A percentile compares a stretch with the other conserved stretches of the same genome.
These are phyloP conservation scores for Myoxocephalus aenaeus DNA, from an alignment of 2,797 vertebrate genomes.

Conservation along the genomic window DNA sequence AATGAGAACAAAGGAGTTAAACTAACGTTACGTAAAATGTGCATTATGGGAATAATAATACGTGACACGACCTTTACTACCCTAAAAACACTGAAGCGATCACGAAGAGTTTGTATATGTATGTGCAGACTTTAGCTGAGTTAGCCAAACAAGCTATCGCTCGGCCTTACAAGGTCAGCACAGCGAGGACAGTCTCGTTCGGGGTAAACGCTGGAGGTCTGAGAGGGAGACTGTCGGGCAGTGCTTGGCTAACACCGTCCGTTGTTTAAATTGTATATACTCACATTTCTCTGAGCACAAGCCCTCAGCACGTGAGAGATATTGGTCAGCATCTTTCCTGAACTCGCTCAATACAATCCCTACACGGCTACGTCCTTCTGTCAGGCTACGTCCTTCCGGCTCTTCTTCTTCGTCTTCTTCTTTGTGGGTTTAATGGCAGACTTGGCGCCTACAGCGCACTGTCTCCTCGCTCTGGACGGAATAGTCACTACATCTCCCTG, in stretches of 20 bases:
- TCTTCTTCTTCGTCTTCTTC: not conserved
- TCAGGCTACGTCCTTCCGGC: slow-evolving; percentile 54
- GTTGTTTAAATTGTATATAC: slow-evolving; percentile 31
- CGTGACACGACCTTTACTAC: rapidly evolving
- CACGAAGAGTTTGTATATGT: not conserved
- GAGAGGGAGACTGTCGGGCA: rapidly evolving
- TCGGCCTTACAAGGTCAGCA: slow-evolving; percentile 79
- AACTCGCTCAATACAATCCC: slow-evolving; percentile 14
- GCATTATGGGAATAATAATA: not conserved
- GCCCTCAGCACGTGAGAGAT: slow-evolving; percentile 80
- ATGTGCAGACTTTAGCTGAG: slow-evolving; percentile 19
- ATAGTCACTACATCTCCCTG: not conserved
- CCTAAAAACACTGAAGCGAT: not conserved
- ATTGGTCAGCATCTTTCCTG: slow-evolving; percentile 81
- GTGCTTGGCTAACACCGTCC: rapidly evolving
- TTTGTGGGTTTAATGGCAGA: not conserved
- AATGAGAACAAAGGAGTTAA: not conserved
- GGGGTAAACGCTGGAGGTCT: not conserved
- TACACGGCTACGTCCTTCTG: slow-evolving; percentile 64
- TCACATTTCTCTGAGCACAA: slow-evolving; percentile 79
- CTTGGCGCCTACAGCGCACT: not conserved
- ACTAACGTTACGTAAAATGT: not conserved
- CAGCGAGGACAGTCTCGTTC: slow-evolving; percentile 19
- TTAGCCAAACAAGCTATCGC: slow-evolving; percentile 63
- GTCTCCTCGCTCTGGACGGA: not conserved